Percentiles rank a stretch among this genome's conserved stretches.
Evolutionary conservation across 2,888 invertebrate species (phyloP).

Genomic region (Hydraecia micacea): DNA sequence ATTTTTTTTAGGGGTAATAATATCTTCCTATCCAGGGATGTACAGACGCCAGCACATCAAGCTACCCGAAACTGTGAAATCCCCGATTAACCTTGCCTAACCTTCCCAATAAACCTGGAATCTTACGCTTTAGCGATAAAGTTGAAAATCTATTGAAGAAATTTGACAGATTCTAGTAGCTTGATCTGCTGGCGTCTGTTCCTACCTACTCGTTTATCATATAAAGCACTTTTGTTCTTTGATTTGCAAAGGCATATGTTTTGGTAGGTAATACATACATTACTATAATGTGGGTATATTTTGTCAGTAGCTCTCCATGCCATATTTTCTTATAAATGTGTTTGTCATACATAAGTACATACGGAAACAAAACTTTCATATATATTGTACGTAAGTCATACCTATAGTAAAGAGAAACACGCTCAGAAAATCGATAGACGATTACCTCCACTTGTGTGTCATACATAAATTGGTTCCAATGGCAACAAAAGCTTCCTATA

Average conservation of each 20-base stretch:
- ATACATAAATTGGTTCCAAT: not conserved
- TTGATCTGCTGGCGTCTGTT: too few species aligned
- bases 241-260: not conserved
- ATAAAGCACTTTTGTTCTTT: not conserved
- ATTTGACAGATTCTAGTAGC: too few species aligned
- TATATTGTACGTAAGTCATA: not conserved
- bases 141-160: too few species aligned
- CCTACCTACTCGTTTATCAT: not conserved
- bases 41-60: too few species aligned
- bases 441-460: not conserved
- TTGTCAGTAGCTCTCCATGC: not conserved
- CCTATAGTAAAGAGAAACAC: not conserved
- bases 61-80: too few species aligned
- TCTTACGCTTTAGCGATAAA: too few species aligned
- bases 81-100: too few species aligned
- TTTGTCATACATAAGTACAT: not conserved
- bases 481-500: not conserved
- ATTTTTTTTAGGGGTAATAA: too few species aligned
- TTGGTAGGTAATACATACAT: not conserved
- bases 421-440: slow-evolving; percentile 30
- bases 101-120: too few species aligned
- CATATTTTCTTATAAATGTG: not conserved
- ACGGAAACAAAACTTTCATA: not conserved
- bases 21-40: too few species aligned
- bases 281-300: not conserved